These are phyloP conservation scores for Craterocephalus amniculus DNA, from an alignment of 2,797 vertebrate species.

Conservation along the genomic window DNA sequence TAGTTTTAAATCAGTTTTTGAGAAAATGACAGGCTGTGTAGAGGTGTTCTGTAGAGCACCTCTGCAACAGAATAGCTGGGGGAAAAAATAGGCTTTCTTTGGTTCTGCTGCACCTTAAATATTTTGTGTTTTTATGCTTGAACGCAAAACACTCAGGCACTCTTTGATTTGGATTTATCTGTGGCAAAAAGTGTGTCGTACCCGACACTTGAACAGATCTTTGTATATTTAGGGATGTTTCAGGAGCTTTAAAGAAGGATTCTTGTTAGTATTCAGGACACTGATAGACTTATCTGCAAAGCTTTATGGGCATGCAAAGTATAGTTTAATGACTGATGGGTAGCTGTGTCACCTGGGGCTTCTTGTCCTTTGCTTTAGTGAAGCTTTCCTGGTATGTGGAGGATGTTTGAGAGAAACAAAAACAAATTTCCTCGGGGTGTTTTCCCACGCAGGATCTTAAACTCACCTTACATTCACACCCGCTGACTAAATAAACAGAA, in stretches of 20 bases:
- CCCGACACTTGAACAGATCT: not conserved
- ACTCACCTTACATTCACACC: conserved; percentile 10
- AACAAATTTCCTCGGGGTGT: conserved; percentile 20
- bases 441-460: conserved; percentile 45
- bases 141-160: conserved; percentile 27
- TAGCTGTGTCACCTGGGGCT: conserved; percentile 36
- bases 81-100: conserved; percentile 54
- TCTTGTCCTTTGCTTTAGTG: conserved; percentile 25
- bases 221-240: conserved; percentile 6
- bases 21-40: conserved; percentile 38
- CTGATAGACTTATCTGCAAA: conserved; percentile 9
- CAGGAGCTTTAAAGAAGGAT: not conserved
- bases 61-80: conserved; percentile 38
- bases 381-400: conserved; percentile 49
- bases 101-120: conserved; percentile 48
- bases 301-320: not conserved
- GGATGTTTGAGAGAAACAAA: conserved; percentile 33
- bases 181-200: not conserved
- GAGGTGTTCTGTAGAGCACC: conserved; percentile 32
- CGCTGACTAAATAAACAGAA: conserved; percentile 10
- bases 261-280: not conserved
- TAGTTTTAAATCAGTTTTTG: conserved; percentile 5
- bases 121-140: conserved; percentile 31
- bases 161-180: not conserved
- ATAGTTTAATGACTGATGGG: conserved; percentile 33